Conservation (phyloP, 2,113 vertebrate species). For the Lampris incognitus region DNA sequence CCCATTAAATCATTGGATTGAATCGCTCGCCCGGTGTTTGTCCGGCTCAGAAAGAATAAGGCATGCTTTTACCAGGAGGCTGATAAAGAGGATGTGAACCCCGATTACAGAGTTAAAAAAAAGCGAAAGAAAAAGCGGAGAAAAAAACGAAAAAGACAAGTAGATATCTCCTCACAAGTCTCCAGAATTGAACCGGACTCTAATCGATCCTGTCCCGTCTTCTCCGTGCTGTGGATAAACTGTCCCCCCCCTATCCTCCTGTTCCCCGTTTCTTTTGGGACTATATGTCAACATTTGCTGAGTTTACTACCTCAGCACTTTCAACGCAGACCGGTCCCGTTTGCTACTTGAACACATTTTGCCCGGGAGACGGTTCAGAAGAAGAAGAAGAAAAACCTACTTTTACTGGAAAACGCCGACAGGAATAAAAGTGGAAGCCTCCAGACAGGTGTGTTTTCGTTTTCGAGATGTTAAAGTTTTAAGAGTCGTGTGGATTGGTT, state of each 20-base stretch:
- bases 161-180: too few relatives aligned
- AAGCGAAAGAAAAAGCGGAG: too few relatives aligned
- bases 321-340: conserved; percentile 28
- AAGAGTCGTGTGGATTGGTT: background rate
- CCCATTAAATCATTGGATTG: conserved; percentile 43
- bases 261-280: conserved; percentile 53
- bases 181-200: background rate
- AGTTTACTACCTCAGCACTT: conserved; percentile 23
- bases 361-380: background rate
- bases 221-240: background rate
- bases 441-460: conserved; percentile 59
- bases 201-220: background rate
- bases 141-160: too few relatives aligned
- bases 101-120: too few relatives aligned
- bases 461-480: background rate
- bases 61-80: conserved; percentile 7
- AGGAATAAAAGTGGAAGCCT: conserved; percentile 32
- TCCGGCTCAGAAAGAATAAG: conserved; percentile 8
- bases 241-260: background rate
- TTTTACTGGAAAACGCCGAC: background rate
- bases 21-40: conserved; percentile 7
- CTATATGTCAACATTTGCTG: conserved; percentile 47
- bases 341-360: conserved; percentile 8
- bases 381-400: background rate
- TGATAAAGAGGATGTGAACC: background rate